These are phyloP conservation scores for Callocephalon fimbriatum DNA, from an alignment of 2,113 vertebrate genomes.

Conservation along the genomic window DNA sequence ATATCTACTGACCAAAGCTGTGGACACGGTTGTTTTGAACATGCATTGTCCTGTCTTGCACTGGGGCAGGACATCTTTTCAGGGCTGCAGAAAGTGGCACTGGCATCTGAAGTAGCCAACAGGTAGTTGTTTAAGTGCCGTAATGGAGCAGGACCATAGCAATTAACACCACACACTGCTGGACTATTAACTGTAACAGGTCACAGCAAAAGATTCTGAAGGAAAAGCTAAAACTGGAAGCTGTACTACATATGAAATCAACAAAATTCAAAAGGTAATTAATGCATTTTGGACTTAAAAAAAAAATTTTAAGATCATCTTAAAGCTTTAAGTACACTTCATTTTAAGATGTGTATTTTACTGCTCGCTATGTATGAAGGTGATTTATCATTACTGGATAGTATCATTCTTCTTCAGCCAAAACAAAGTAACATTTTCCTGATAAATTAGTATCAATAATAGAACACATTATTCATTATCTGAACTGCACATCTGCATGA, in stretches of 20 bases:
- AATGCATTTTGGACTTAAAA: accelerated
- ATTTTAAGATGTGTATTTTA: background rate
- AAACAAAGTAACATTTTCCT: background rate
- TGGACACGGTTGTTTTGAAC: background rate
- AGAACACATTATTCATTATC: background rate
- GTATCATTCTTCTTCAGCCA: accelerated
- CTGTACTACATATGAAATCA: background rate
- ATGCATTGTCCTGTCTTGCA: background rate
- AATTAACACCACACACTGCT: background rate
- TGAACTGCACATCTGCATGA: background rate
- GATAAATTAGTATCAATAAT: background rate
- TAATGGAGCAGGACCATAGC: background rate
- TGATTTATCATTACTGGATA: background rate
- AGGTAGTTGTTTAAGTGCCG: background rate
- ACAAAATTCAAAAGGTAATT: background rate
- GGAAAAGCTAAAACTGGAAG: background rate
- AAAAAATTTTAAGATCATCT: background rate
- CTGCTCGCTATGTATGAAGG: background rate
- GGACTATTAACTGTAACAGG: accelerated
- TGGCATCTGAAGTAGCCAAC: background rate
- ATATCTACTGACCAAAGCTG: background rate
- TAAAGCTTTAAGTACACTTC: background rate
- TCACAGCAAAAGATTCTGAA: background rate
- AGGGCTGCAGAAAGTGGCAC: background rate
- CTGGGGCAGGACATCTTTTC: background rate